Evolutionary conservation across 2,888 invertebrate genomes (phyloP).

Genomic region (Dendrolimus pini): DNA sequence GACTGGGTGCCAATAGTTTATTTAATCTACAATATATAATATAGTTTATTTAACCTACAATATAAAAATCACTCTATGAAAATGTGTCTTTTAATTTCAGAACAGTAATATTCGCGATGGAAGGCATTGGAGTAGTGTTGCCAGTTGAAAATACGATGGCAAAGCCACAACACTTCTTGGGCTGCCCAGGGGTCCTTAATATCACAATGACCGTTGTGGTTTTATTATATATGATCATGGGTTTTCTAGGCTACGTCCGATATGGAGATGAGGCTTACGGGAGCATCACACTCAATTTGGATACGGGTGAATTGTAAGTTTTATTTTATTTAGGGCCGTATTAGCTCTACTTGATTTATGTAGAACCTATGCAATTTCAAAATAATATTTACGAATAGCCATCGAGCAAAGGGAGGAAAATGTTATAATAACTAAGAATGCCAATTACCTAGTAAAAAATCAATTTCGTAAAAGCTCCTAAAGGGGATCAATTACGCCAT

Average conservation of each 20-base stretch:
- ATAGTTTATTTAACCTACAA: too few relatives aligned
- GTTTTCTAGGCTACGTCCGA: slow-evolving; percentile 92
- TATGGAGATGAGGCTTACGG: slow-evolving; percentile 83
- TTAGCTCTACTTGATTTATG: not conserved
- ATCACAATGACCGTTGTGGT: slow-evolving; percentile 91
- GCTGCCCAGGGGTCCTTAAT: slow-evolving; percentile 90
- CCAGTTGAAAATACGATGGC: slow-evolving; percentile 96
- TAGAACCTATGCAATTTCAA: too few relatives aligned
- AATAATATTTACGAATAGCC: too few relatives aligned
- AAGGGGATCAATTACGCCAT: too few relatives aligned
- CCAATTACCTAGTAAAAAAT: too few relatives aligned
- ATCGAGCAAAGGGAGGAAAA: not conserved
- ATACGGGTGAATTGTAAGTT: slow-evolving; percentile 79
- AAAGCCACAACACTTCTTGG: slow-evolving; percentile 87
- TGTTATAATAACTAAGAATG: not conserved
- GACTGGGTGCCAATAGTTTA: too few relatives aligned
- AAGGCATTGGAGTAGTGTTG: slow-evolving; percentile 94
- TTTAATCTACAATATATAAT: too few relatives aligned
- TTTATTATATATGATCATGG: slow-evolving; percentile 86
- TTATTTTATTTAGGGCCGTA: slow-evolving; percentile 1
- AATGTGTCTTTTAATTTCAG: slow-evolving; percentile 58
- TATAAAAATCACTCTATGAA: too few relatives aligned
- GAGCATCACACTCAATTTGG: slow-evolving; percentile 91
- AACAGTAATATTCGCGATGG: slow-evolving; percentile 98
- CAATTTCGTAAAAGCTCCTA: too few relatives aligned